Base-by-base conservation (phyloP, 1,140 invertebrate genomes). In the Agrypnia vestita region DNA sequence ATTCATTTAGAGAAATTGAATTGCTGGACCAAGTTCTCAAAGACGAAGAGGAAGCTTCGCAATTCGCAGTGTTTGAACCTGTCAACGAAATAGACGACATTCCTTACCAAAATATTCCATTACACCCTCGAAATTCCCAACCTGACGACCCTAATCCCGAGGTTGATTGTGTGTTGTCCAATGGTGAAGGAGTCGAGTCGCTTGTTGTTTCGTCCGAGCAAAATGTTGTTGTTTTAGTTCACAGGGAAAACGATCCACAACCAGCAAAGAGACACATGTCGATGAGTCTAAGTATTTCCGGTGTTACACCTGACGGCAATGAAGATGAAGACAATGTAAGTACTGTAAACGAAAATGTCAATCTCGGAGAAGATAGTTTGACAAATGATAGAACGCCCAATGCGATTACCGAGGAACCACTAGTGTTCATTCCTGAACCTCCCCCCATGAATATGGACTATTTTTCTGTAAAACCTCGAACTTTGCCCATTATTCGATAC, bases 181-280 rank as follows among this genome's bases (percentile, higher is more conserved):
- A 49, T 47, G 53, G 64, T 62, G 69, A 25, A 21, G 69, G 49
- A 43, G 76, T 75, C 13, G 43, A 64, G 10, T 75, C 80, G 49
- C 49, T 67, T 73, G 71, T 21, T 51, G 74, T 76, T 17, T 51
- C 78, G 51, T 76, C 73, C 15, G 76, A 80, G 43, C 80, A 83
- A 71, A 83, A 78, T 64, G 84, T 84, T 53, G 80, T 83, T 62
- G 84, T 79, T 67, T 76, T 84, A 75, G 80, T 84, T n/a, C 84
- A 84, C 76, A 78, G 82, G 59, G 84, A 84, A 80, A 76, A 84
- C 72, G 78, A 67, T 43, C 17, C n/a, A 61, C 64, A n/a, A 10
- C 53, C 51, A 56, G 11, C 25, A 1, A 15, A 7, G n/a, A 61
- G 56, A 17, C 3, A 3, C 15, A 11, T 19, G 9, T 74, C 71